A percentile compares a stretch with the other conserved stretches of the same genome.
These are phyloP conservation scores for Triplophysa tibetana DNA, from an alignment of 2,113 vertebrate genomes.

Conservation along the genomic window DNA sequence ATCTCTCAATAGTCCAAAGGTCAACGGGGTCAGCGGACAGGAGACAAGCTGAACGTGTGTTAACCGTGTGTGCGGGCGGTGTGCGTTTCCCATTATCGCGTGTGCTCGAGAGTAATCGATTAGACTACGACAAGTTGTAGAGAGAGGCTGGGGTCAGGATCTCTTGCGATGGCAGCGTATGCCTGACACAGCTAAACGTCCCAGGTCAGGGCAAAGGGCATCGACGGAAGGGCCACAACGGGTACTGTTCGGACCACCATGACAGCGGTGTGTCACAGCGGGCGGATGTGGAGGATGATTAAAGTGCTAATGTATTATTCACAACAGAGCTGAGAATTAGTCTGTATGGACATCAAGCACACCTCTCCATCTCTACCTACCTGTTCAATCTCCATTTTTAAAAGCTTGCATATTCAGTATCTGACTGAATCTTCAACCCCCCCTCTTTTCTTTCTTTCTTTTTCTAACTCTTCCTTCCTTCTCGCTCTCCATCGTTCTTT, in stretches of 20 bases:
- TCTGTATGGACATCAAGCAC: constrained; percentile 15
- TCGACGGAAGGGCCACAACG: background rate
- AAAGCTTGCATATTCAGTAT: constrained; percentile 48
- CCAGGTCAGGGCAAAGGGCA: constrained; percentile 44
- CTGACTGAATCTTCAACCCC: constrained; percentile 25
- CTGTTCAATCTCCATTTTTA: constrained; percentile 38
- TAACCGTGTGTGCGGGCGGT: constrained; percentile 31
- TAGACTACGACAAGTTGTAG: constrained; percentile 52
- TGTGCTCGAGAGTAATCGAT: constrained; percentile 47
- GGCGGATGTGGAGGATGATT: constrained; percentile 31
- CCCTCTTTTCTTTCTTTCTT: background rate
- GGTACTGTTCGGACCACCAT: constrained; percentile 20
- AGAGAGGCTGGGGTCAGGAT: constrained; percentile 46
- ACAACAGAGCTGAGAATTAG: constrained; percentile 36
- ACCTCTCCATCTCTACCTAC: constrained; percentile 26
- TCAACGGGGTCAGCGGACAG: constrained; percentile 35
- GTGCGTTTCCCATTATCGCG: constrained; percentile 40
- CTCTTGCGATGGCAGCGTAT: constrained; percentile 28
- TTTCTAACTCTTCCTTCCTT: constrained; percentile 21
- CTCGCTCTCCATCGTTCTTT: background rate
- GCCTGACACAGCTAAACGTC: constrained; percentile 51
- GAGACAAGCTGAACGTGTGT: constrained; percentile 37
- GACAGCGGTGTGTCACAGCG: background rate
- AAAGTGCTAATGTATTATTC: constrained; percentile 55
- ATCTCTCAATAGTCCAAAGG: constrained; percentile 40